Conservation (phyloP, 2,888 invertebrate genomes). For the Dolomedes plantarius region DNA sequence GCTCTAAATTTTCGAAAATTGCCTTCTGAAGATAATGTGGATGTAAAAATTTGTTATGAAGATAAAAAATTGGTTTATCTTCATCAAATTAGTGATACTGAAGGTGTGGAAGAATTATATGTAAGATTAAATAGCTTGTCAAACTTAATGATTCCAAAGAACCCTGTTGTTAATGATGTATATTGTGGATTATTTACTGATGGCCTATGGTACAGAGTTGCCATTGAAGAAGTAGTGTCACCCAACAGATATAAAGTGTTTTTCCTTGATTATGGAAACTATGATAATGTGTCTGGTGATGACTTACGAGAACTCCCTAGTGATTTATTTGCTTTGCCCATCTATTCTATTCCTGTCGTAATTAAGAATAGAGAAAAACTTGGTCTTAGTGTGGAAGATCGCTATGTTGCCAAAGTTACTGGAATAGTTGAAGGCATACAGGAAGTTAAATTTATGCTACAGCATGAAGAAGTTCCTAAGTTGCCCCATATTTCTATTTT, state of each 20-base stretch:
- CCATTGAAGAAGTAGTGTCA: not conserved
- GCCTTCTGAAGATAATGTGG: not conserved
- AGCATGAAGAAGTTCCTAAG: too few relatives aligned
- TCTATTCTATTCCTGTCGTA: slow-evolving; percentile 20
- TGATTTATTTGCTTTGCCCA: slow-evolving; percentile 29
- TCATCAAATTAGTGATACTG: not conserved
- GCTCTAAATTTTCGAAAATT: slow-evolving; percentile 20
- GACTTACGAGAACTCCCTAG: slow-evolving; percentile 31
- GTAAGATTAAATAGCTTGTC: not conserved
- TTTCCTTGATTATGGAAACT: slow-evolving; percentile 52
- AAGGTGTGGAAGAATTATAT: not conserved
- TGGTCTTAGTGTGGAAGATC: not conserved
- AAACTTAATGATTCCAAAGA: not conserved
- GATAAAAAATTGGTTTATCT: slow-evolving; percentile 14
- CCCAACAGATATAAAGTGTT: slow-evolving; percentile 19
- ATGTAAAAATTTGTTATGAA: not conserved
- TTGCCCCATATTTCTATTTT: not conserved
- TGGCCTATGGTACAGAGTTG: slow-evolving; percentile 20
- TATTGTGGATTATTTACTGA: slow-evolving; percentile 24
- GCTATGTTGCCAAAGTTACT: not conserved
- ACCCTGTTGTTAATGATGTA: slow-evolving; percentile 9
- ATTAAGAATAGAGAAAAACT: not conserved
- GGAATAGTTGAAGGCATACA: not conserved
- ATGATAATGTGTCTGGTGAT: not conserved
- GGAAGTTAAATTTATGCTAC: not conserved